Base-by-base conservation (phyloP, 2,888 invertebrate genomes). In the Myopa testacea region DNA sequence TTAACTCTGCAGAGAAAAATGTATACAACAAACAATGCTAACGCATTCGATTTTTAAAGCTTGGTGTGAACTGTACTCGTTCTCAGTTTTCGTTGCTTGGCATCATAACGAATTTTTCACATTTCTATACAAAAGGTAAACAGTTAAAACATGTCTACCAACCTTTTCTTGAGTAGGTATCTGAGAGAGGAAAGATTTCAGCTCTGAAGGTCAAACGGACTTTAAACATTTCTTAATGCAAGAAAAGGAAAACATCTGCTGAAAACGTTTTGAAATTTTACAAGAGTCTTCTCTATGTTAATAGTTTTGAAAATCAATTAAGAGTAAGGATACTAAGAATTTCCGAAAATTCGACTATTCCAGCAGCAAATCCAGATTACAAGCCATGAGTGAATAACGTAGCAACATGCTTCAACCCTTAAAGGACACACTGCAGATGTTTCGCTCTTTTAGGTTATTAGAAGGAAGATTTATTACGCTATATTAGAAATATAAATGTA, bases 1-100 rank as follows among this genome's bases (percentile, higher is more conserved):
- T 26, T 1, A 26, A 26, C 26, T 1, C 26, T 26, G 26, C 26
- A 26, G 26, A 60, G 60, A 60, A 1, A 19, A 19, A 19, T 8
- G 7, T 60, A 60, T 10, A 60, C 7, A 14, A 19, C 60, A 60
- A 60, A 7, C 60, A n/a, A 19, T 60, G 16, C 2, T 26, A 26
- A 26, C 26, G 26, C 60, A 60, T 16, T 60, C 60, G 60, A 26
- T 69, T 69, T 52, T 19, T 14, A 69, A 7, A 50, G 50, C 52
- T 69, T 69, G 50, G 69, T 34, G 69, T 50, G 69, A 34, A 69
- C 69, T 69, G 69, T 69, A 69, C 26, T 26, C 26, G 26, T 26
- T 26, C 26, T 26, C 26, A 69, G 37, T 8, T 50, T 50, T 50
- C 50, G 14, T 14, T 50, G 8, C 37, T 65, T 14, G 37, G 63